phyloP scores from a whole-genome alignment of 2,888 invertebrate genomes.

The Anticlea derivata region DNA sequence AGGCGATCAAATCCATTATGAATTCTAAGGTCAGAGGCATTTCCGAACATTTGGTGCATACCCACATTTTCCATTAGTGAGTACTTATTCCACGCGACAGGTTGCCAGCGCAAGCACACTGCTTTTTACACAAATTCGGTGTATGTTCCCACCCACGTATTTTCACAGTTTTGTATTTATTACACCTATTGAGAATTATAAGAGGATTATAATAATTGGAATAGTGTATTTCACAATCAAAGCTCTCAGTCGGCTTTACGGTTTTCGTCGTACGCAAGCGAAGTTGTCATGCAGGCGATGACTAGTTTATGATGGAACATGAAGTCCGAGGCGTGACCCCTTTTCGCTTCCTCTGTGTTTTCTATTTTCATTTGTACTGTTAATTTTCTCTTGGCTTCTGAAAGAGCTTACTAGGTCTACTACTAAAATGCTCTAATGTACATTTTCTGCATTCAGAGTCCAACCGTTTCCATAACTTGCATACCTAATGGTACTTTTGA shows the following conservation, averaged over 20 bases:
- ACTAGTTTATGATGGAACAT: slow-evolving; percentile 54
- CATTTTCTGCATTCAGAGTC: too few relatives aligned
- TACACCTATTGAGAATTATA: slow-evolving; percentile 2
- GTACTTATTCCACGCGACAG: too few relatives aligned
- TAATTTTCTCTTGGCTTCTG: slow-evolving; percentile 2
- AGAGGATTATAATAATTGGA: slow-evolving; percentile 17
- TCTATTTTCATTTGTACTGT: slow-evolving; percentile 23
- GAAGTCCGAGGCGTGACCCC: slow-evolving; percentile 50
- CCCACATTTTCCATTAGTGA: too few relatives aligned
- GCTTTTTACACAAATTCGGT: neutral
- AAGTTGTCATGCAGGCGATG: slow-evolving; percentile 43
- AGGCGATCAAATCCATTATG: too few relatives aligned
- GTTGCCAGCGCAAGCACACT: neutral
- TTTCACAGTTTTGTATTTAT: slow-evolving; percentile 16
- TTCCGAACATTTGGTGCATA: too few relatives aligned
- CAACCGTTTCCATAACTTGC: neutral
- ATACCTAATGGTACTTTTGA: neutral
- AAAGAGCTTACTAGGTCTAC: too few relatives aligned
- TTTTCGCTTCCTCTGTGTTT: slow-evolving; percentile 44
- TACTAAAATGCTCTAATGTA: too few relatives aligned
- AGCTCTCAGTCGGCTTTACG: slow-evolving; percentile 21
- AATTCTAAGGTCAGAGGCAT: too few relatives aligned
- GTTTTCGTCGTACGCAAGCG: slow-evolving; percentile 27
- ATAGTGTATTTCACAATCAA: slow-evolving; percentile 15
- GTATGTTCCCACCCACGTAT: slow-evolving; percentile 10